A percentile compares a stretch with the other conserved stretches of the same genome.
These are phyloP conservation scores for Callimorpha dominula DNA, from an alignment of 2,888 invertebrate genomes.

Conservation along the genomic window DNA sequence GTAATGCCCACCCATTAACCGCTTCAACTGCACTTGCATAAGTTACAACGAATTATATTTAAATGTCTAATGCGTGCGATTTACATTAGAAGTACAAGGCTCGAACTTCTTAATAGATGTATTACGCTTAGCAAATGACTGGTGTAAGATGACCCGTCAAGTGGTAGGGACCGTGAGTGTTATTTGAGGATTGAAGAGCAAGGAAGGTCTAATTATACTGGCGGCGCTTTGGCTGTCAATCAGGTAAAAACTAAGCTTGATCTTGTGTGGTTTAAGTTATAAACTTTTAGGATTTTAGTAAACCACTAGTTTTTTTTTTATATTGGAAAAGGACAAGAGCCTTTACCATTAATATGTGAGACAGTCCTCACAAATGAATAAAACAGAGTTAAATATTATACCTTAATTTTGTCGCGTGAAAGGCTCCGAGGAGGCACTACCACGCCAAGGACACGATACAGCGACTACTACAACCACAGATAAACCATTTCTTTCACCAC, in stretches of 20 bases:
- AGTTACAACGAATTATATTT: conserved; percentile 79
- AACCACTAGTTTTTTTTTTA: background rate
- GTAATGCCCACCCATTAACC: conserved; percentile 65
- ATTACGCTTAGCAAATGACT: conserved; percentile 64
- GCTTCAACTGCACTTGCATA: conserved; percentile 67
- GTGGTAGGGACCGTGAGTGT: conserved; percentile 30
- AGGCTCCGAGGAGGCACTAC: too few relatives aligned
- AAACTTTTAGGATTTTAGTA: background rate
- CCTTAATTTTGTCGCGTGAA: too few relatives aligned
- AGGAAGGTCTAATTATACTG: conserved; percentile 56
- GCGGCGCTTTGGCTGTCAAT: conserved; percentile 78
- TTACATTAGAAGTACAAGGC: conserved; percentile 73
- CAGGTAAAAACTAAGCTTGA: conserved; percentile 70
- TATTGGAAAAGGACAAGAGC: too few relatives aligned
- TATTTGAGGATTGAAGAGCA: conserved; percentile 29
- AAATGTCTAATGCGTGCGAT: conserved; percentile 75
- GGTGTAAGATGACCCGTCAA: conserved; percentile 54
- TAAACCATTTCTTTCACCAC: too few relatives aligned
- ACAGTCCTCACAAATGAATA: too few relatives aligned
- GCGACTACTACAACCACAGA: too few relatives aligned
- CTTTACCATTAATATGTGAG: too few relatives aligned
- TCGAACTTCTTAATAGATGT: conserved; percentile 76
- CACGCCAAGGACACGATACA: too few relatives aligned
- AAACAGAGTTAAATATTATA: too few relatives aligned
- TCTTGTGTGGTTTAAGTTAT: conserved; percentile 58